Conservation (phyloP, 2,113 vertebrate genomes). For the Lasiurus borealis region DNA sequence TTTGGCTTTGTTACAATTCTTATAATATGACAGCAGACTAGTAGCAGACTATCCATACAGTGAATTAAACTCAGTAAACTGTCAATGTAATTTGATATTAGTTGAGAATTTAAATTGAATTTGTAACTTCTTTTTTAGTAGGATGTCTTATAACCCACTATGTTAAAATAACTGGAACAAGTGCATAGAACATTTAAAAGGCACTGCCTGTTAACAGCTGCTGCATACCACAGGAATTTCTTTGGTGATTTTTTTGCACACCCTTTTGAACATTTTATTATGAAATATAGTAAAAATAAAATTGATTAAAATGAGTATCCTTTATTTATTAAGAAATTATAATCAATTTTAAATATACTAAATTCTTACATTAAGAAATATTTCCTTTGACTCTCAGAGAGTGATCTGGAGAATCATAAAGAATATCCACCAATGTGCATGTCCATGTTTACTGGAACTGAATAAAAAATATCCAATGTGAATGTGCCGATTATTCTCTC, state of each 20-base stretch:
- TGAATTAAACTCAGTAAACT: constrained; percentile 34
- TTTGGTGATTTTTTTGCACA: not conserved
- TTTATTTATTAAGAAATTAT: not conserved
- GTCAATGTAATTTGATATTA: constrained; percentile 19
- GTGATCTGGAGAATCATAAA: not conserved
- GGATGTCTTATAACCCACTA: not conserved
- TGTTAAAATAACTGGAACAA: not conserved
- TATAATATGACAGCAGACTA: not conserved
- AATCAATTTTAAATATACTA: not conserved
- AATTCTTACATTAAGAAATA: not conserved
- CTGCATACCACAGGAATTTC: not conserved
- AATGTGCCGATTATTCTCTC: not conserved
- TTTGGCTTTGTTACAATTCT: constrained; percentile 38
- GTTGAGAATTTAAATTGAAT: constrained; percentile 35
- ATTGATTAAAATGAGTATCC: not conserved
- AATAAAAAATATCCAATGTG: not conserved
- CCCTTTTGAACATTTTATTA: not conserved
- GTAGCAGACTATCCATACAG: not conserved
- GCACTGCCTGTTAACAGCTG: not conserved
- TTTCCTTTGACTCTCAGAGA: not conserved
- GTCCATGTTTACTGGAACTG: not conserved
- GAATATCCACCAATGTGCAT: not conserved
- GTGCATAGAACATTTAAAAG: not conserved
- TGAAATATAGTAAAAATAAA: not conserved
- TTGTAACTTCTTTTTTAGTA: not conserved